Conservation (phyloP, 2,797 vertebrate species). For the Sebastes vulpes region DNA sequence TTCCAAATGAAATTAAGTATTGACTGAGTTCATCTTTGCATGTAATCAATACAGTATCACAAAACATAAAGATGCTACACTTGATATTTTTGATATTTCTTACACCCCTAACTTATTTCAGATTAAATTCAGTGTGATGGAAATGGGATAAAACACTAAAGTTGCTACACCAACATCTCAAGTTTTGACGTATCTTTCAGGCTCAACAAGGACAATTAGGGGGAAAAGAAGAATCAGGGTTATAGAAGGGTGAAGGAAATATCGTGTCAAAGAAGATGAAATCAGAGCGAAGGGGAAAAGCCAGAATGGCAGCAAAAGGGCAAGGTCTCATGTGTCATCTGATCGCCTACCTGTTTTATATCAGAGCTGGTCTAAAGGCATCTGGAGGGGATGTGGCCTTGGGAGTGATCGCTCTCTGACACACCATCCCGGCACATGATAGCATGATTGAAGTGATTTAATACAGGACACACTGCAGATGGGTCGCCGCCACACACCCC, state of each 20-base stretch:
- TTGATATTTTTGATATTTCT: too few species aligned
- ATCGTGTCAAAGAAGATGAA: neutral
- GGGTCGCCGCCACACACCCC: slow-evolving; percentile 32
- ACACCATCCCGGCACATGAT: slow-evolving; percentile 49
- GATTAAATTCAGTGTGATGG: neutral
- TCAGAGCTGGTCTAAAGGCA: slow-evolving; percentile 40
- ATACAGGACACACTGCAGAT: slow-evolving; percentile 34
- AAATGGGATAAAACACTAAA: neutral
- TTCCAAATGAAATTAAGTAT: too few species aligned
- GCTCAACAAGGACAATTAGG: neutral
- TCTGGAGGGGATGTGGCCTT: slow-evolving; percentile 62
- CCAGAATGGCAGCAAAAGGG: slow-evolving; percentile 3
- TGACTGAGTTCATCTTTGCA: too few species aligned
- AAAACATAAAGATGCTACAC: neutral
- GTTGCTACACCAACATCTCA: neutral
- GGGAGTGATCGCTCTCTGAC: slow-evolving; percentile 44
- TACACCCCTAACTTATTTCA: neutral
- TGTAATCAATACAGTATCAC: neutral
- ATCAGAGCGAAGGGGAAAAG: neutral
- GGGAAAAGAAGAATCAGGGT: neutral
- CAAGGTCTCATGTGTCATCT: slow-evolving; percentile 47
- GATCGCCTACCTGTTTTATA: slow-evolving; percentile 53
- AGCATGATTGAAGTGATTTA: slow-evolving; percentile 61
- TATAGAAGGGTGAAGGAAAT: neutral
- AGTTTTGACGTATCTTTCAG: neutral